These are phyloP conservation scores for Stegana nigrithorax DNA, from an alignment of 2,888 invertebrate genomes.

Conservation along the genomic window DNA sequence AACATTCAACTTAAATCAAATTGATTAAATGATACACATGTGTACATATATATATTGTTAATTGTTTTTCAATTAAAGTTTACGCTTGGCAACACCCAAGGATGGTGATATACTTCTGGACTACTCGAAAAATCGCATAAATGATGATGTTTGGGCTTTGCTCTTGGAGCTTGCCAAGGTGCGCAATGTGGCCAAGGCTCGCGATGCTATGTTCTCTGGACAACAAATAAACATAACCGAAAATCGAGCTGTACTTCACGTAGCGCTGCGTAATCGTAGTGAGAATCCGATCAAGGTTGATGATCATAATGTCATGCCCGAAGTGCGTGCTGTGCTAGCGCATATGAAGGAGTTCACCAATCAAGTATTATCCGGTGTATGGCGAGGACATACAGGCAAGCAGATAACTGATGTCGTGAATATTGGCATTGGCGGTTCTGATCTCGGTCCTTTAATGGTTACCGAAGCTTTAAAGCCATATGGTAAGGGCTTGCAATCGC, in stretches of 20 bases:
- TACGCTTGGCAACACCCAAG: conserved; percentile 79
- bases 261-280: conserved; percentile 88
- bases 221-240: conserved; percentile 98
- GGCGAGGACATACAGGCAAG: conserved; percentile 90
- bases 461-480: conserved; percentile 96
- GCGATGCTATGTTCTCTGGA: conserved; percentile 94
- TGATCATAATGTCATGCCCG: conserved; percentile 91
- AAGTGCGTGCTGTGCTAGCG: conserved; percentile 87
- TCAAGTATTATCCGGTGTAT: conserved; percentile 77
- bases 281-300: conserved; percentile 80
- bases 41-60: conserved; percentile 20
- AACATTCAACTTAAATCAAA: conserved; percentile 17
- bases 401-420: conserved; percentile 97
- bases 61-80: conserved; percentile 70
- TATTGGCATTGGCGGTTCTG: conserved; percentile 99
- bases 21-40: conserved; percentile 27
- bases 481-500: conserved; percentile 84
- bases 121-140: conserved; percentile 95
- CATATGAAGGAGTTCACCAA: conserved; percentile 96
- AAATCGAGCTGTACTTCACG: conserved; percentile 93
- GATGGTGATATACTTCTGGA: conserved; percentile 95
- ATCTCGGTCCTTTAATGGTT: conserved; percentile 98
- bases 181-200: conserved; percentile 84
- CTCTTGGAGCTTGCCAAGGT: conserved; percentile 85
- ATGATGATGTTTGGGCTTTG: conserved; percentile 78